Evolutionary conservation across 2,888 invertebrate species (phyloP).

Genomic region (Sipha maydis): DNA sequence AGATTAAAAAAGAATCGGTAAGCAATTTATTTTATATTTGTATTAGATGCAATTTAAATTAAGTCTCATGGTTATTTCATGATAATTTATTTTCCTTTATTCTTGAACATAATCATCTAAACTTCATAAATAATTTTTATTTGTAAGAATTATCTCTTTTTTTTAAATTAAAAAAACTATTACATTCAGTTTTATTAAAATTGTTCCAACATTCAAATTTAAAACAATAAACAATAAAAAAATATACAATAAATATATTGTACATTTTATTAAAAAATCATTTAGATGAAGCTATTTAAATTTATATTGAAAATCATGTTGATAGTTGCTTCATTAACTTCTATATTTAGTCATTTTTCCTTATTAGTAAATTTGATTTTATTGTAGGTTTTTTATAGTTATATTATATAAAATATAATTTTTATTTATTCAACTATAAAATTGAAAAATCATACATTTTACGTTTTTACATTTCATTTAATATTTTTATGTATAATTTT

Average conservation of each 20-base stretch:
- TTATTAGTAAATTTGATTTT: neutral
- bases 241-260: neutral
- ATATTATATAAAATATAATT: neutral
- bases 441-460: neutral
- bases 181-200: neutral
- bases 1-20: slow-evolving; percentile 54
- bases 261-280: slow-evolving; percentile 32
- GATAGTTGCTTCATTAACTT: neutral
- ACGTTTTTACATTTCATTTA: neutral
- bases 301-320: neutral
- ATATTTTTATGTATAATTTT: neutral
- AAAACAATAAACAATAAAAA: neutral
- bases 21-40: slow-evolving; percentile 10
- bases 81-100: neutral
- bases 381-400: neutral
- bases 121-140: neutral
- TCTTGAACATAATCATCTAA: neutral
- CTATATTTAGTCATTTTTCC: neutral
- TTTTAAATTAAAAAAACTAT: neutral
- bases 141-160: neutral
- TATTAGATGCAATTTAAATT: neutral
- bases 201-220: neutral
- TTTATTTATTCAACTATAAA: neutral
- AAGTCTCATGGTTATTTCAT: neutral
- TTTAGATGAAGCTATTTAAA: neutral